These are phyloP conservation scores for Limulus polyphemus DNA, from an alignment of 2,888 invertebrate genomes.

Conservation along the genomic window DNA sequence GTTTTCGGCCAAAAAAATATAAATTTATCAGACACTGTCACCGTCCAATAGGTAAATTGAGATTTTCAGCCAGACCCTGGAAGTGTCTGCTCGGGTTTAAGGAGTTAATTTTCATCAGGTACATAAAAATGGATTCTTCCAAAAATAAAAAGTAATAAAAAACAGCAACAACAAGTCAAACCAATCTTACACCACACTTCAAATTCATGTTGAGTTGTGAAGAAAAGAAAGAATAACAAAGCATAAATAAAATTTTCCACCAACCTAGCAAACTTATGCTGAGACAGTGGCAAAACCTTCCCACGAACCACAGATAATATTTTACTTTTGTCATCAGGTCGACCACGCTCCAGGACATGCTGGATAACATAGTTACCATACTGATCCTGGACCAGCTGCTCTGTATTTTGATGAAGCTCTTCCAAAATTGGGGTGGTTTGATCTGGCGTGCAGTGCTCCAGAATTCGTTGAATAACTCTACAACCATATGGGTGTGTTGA, in stretches of 20 bases:
- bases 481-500: conserved; percentile 99
- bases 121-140: too few relatives aligned
- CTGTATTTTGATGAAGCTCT: conserved; percentile 88
- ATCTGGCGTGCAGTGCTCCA: conserved; percentile 93
- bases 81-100: too few relatives aligned
- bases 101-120: too few relatives aligned
- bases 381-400: conserved; percentile 89
- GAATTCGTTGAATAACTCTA: conserved; percentile 94
- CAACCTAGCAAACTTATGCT: conserved; percentile 88
- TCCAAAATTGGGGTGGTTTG: conserved; percentile 76
- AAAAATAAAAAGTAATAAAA: too few relatives aligned
- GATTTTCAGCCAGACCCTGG: too few relatives aligned
- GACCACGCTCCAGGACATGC: conserved; percentile 94
- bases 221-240: too few relatives aligned
- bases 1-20: too few relatives aligned
- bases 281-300: conserved; percentile 84
- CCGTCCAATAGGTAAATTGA: too few relatives aligned
- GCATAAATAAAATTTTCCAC: not conserved
- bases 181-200: too few relatives aligned
- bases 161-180: too few relatives aligned
- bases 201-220: too few relatives aligned
- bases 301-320: conserved; percentile 77
- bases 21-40: too few relatives aligned
- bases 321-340: conserved; percentile 88
- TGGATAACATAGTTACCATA: conserved; percentile 99